Percentiles rank a stretch among this genome's conserved stretches.
Evolutionary conservation across 2,113 vertebrate species (phyloP).

Genomic region (Alligator sinensis): DNA sequence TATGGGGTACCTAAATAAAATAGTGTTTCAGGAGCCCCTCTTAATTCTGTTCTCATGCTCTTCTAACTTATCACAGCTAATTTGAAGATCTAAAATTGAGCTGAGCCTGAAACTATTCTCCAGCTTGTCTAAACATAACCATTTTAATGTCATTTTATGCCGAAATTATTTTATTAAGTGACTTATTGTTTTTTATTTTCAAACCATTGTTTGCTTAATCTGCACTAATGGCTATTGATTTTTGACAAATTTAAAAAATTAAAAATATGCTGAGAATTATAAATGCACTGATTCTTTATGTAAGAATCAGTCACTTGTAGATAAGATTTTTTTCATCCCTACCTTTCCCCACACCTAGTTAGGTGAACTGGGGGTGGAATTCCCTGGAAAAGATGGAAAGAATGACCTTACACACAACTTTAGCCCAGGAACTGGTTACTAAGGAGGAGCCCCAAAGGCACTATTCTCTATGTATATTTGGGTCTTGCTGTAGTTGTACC

Average conservation of each 20-base stretch:
- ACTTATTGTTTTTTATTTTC: background rate
- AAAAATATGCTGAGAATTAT: background rate
- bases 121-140: background rate
- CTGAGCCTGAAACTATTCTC: background rate
- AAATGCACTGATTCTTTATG: background rate
- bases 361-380: background rate
- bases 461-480: background rate
- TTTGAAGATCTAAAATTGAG: background rate
- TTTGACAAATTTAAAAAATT: background rate
- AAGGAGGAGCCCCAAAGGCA: background rate
- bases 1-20: background rate
- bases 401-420: background rate
- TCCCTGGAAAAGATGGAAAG: background rate
- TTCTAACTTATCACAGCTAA: background rate
- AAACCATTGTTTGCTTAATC: background rate
- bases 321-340: background rate
- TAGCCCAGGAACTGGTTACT: background rate
- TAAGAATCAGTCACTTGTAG: background rate
- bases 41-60: background rate
- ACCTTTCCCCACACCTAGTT: no score
- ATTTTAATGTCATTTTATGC: background rate
- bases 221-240: background rate
- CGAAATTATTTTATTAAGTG: background rate
- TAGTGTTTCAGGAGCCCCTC: background rate
- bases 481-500: no score